Evolutionary conservation across 2,888 invertebrate species (phyloP), one percentile per base, ranked within the genome.

Genomic region (Parnassius orleans): DNA sequence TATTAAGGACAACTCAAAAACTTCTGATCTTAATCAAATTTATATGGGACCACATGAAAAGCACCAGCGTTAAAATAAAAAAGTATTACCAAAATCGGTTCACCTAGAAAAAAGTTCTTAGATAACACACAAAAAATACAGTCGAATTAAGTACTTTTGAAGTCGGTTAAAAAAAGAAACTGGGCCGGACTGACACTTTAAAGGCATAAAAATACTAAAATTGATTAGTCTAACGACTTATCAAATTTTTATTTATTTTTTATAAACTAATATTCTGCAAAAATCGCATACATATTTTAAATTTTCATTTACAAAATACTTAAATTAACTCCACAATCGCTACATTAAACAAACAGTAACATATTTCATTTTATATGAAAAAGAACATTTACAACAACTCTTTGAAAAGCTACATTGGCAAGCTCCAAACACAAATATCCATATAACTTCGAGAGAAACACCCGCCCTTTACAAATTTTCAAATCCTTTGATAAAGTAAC

Each of bases 401-500:
- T 58, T 61, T 54, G 50, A 58, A 60, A 54, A 63, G 62, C 54
- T 58, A 43, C 53, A 54, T 50, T 57, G 50, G 44, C 51, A 42
- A 54, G 43, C 57, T 53, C 43, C 48, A 48, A 58, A 63, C 46
- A 63, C 54, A 63, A 63, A 63, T 53, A 63, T 58, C 33, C 48
- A 15, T 44, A 58, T 50, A 54, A 60, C 50, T 58, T 54, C 50
- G 44, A 50, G 54, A 57, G 57, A 15, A 43, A 14, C 54, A 10
- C 51, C 54, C 54, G 43, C 62, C 60, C 61, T 69, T 70, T 65
- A 66, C 64, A 66, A 70, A 76, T 71, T 79, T 79, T 80, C 64
- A 65, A 69, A 76, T 70, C 81, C 80, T 81, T 81, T 80, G 79
- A 79, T 77, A 71, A 76, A 76, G 72, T 76, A 75, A 77, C 77